Conservation (phyloP, 2,888 invertebrate genomes). For the Aspidapion aeneum region DNA sequence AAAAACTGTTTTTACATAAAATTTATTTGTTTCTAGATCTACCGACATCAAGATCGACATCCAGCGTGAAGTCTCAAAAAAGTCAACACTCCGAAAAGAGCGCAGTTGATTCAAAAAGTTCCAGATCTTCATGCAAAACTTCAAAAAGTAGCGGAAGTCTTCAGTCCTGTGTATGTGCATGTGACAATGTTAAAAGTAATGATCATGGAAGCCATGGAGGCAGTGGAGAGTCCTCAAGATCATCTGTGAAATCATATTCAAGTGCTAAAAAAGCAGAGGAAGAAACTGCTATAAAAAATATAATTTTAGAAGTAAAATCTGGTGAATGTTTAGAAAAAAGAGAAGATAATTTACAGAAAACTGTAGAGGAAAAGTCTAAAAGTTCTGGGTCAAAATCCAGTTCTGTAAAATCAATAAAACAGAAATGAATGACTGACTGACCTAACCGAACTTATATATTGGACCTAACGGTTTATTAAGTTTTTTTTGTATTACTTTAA, state of each 20-base stretch:
- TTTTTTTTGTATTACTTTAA: too few relatives aligned
- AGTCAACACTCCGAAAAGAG: background rate
- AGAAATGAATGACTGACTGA: too few relatives aligned
- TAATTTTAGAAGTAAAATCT: too few relatives aligned
- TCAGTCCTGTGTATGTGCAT: background rate
- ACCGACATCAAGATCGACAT: background rate
- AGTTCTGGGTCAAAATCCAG: too few relatives aligned
- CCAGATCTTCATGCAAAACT: background rate
- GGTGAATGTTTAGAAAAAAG: too few relatives aligned
- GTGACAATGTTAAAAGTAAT: slow-evolving; percentile 45
- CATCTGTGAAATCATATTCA: background rate
- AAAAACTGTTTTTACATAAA: too few relatives aligned
- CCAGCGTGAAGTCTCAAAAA: background rate
- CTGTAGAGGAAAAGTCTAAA: too few relatives aligned
- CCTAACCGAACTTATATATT: too few relatives aligned
- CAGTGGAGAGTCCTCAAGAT: slow-evolving; percentile 45
- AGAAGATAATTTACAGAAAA: too few relatives aligned
- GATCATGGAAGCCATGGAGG: slow-evolving; percentile 68
- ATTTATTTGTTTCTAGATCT: background rate
- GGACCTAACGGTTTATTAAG: too few relatives aligned
- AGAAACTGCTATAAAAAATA: too few relatives aligned
- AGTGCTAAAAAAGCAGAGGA: background rate
- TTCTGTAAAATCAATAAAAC: too few relatives aligned
- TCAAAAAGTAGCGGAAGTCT: background rate
- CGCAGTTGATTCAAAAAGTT: background rate